These are phyloP conservation scores for Hyperoplus lanceolatus DNA, from an alignment of 2,797 vertebrate species.

Conservation along the genomic window DNA sequence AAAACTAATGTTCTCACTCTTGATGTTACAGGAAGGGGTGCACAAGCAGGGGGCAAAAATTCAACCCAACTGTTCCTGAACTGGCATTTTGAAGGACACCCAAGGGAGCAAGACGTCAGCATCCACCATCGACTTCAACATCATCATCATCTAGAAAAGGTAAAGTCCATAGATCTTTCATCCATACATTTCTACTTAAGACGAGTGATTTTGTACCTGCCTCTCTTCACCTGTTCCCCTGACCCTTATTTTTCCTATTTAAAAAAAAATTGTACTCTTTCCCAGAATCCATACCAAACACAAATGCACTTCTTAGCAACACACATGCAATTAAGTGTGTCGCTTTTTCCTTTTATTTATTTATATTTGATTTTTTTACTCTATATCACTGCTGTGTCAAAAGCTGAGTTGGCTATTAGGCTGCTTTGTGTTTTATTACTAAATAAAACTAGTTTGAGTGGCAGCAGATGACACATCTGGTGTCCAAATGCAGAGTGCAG, in stretches of 20 bases:
- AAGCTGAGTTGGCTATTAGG: background rate
- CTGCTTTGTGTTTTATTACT: constrained; percentile 9
- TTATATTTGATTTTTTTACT: constrained; percentile 18
- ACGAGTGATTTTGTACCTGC: constrained; percentile 13
- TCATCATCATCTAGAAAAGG: constrained; percentile 33
- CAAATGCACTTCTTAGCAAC: constrained; percentile 3
- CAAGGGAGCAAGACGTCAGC: constrained; percentile 53
- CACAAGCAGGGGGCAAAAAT: constrained; percentile 25
- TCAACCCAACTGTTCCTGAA: constrained; percentile 60
- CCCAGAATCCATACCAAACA: background rate
- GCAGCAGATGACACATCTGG: constrained; percentile 14
- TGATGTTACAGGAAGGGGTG: constrained; percentile 55
- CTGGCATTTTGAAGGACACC: constrained; percentile 41
- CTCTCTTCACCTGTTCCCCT: constrained; percentile 3
- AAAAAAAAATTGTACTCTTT: background rate
- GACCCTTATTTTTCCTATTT: constrained; percentile 15
- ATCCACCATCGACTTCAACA: constrained; percentile 33
- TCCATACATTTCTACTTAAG: constrained; percentile 15
- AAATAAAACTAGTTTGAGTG: constrained; percentile 1
- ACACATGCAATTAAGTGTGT: background rate
- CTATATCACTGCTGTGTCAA: constrained; percentile 1
- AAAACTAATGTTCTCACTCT: constrained; percentile 53
- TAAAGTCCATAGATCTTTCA: constrained; percentile 37
- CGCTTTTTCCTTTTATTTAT: background rate
- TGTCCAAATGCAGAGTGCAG: constrained; percentile 5